phyloP scores from a whole-genome alignment of 64 coral and sea anemone species.

The Astreopora myriophthalma region DNA sequence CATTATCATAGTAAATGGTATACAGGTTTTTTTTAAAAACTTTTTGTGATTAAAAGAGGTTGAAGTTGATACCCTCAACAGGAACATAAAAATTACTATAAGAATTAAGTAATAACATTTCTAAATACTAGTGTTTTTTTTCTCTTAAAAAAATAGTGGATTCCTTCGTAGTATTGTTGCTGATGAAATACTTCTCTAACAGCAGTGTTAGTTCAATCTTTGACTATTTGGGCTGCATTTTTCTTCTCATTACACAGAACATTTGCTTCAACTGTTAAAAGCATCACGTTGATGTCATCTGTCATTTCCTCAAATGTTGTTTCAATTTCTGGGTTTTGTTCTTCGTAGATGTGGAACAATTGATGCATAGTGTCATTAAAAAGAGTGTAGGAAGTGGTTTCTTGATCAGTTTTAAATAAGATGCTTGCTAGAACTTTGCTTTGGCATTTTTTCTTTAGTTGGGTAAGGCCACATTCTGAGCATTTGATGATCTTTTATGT shows the following conservation, averaged over 20 bases:
- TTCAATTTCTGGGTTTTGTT: slow-evolving; percentile 15
- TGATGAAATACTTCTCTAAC: neutral
- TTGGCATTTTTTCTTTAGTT: neutral
- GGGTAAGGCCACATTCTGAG: slow-evolving; percentile 17
- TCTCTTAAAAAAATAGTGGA: neutral
- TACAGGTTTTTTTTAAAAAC: neutral
- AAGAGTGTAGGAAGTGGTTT: slow-evolving; percentile 28
- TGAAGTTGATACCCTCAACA: neutral
- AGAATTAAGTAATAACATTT: neutral
- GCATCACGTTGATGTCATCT: slow-evolving; percentile 27
- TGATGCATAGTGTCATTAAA: slow-evolving; percentile 31
- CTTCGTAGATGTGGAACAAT: neutral
- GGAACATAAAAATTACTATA: neutral
- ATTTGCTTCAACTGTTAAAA: slow-evolving; percentile 51
- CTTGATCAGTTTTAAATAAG: slow-evolving; percentile 8
- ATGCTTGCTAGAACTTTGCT: slow-evolving; percentile 37
- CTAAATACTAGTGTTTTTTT: neutral
- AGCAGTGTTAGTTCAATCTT: neutral
- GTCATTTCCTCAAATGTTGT: neutral
- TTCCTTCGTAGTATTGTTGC: neutral
- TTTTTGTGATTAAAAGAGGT: neutral
- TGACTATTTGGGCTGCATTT: slow-evolving; percentile 30
- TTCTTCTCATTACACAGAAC: slow-evolving; percentile 34
- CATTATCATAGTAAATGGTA: neutral
- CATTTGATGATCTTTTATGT: slow-evolving; percentile 45